Percentiles rank a stretch among this genome's conserved stretches.
These are phyloP conservation scores for human (Homo sapiens) DNA, from an alignment of 2,113 vertebrate species.

Conservation along the genomic window GRCh38 chr7:111803501-111804000, in stretches of 20 bases:
- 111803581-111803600: slow-evolving; percentile 62
- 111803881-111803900: background rate
- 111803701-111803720: background rate
- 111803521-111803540: slow-evolving; percentile 58
- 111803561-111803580: slow-evolving; percentile 27
- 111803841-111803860: background rate
- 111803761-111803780: background rate
- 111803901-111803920: background rate
- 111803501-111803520: slow-evolving; percentile 62
- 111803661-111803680: background rate
- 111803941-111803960: background rate
- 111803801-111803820: background rate
- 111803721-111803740: background rate
- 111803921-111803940: background rate
- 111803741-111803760: background rate
- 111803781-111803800: slow-evolving; percentile 12
- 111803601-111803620: slow-evolving; percentile 47
- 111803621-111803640: background rate
- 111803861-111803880: background rate
- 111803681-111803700: background rate
- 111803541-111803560: slow-evolving; percentile 70
- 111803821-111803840: background rate
- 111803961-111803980: background rate
- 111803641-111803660: background rate
- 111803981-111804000: background rate